phyloP scores from a whole-genome alignment of 2,113 vertebrate species.

The Epinephelus cyanopodus region DNA sequence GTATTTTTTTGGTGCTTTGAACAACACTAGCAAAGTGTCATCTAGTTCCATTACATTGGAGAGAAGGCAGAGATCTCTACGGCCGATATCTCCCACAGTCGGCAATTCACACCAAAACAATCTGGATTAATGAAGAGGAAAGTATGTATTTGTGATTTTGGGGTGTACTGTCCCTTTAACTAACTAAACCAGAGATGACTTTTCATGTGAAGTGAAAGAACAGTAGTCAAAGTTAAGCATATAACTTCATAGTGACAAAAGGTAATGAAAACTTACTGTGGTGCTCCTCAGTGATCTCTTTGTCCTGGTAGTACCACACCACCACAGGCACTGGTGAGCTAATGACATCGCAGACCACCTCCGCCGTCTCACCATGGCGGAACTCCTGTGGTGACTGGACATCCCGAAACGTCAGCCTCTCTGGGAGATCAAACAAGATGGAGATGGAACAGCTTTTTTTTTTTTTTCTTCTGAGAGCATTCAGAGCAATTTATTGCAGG shows the following conservation, averaged over 20 bases:
- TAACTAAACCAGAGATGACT: too few species aligned
- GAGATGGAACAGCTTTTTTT: slow-evolving; percentile 27
- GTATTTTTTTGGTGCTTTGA: too few species aligned
- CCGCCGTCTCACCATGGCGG: slow-evolving; percentile 92
- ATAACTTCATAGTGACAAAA: not conserved
- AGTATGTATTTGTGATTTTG: too few species aligned
- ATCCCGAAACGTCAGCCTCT: slow-evolving; percentile 95
- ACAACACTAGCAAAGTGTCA: too few species aligned
- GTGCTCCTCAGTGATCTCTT: slow-evolving; percentile 90
- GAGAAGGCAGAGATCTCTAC: too few species aligned
- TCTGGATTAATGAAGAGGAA: too few species aligned
- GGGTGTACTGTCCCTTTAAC: too few species aligned
- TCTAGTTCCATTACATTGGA: too few species aligned
- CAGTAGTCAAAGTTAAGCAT: not conserved
- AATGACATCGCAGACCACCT: slow-evolving; percentile 93
- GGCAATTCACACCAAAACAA: too few species aligned
- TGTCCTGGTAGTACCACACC: slow-evolving; percentile 95
- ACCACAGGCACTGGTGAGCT: slow-evolving; percentile 95
- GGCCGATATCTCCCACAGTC: too few species aligned
- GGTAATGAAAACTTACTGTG: slow-evolving; percentile 89
- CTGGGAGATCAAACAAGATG: slow-evolving; percentile 80
- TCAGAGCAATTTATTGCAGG: slow-evolving; percentile 32
- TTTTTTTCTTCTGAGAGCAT: not conserved
- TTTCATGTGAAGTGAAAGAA: too few species aligned
- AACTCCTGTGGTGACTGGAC: slow-evolving; percentile 95